Evolutionary conservation across 2,113 vertebrate species (phyloP).

Genomic region (Serilophus lunatus): DNA sequence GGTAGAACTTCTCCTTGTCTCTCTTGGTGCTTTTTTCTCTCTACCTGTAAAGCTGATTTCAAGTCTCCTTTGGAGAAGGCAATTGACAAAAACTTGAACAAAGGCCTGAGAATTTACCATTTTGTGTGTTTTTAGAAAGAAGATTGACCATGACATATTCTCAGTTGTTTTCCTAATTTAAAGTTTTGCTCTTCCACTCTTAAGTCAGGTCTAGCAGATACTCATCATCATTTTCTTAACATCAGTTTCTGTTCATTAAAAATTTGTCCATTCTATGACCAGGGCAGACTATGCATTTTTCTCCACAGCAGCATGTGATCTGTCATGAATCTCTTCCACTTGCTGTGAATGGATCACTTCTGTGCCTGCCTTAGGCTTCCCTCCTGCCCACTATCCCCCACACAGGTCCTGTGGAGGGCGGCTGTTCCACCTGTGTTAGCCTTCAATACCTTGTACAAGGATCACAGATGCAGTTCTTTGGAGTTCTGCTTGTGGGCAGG

Average conservation of each 20-base stretch:
- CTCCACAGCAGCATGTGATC: background rate
- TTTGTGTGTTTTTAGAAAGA: background rate
- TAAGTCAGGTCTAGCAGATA: background rate
- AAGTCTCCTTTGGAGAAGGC: background rate
- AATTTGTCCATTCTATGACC: background rate
- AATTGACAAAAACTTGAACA: background rate
- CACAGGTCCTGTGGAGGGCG: fast-evolving
- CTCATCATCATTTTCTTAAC: background rate
- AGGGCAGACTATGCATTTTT: background rate
- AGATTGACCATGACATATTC: background rate
- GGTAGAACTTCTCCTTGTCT: background rate
- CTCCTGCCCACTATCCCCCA: background rate
- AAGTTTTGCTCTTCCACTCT: background rate
- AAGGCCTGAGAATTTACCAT: background rate
- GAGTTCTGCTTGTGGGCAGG: background rate
- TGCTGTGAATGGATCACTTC: fast-evolving
- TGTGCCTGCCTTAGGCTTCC: background rate
- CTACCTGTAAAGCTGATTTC: background rate
- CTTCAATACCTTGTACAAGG: background rate
- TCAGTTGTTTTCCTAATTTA: background rate
- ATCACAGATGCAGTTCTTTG: background rate
- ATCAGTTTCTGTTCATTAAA: background rate
- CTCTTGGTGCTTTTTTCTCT: background rate
- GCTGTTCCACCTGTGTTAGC: background rate
- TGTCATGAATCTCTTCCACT: fast-evolving